These are phyloP conservation scores for Stenchaetothrips biformis DNA, from an alignment of 2,888 invertebrate species.

Conservation along the genomic window DNA sequence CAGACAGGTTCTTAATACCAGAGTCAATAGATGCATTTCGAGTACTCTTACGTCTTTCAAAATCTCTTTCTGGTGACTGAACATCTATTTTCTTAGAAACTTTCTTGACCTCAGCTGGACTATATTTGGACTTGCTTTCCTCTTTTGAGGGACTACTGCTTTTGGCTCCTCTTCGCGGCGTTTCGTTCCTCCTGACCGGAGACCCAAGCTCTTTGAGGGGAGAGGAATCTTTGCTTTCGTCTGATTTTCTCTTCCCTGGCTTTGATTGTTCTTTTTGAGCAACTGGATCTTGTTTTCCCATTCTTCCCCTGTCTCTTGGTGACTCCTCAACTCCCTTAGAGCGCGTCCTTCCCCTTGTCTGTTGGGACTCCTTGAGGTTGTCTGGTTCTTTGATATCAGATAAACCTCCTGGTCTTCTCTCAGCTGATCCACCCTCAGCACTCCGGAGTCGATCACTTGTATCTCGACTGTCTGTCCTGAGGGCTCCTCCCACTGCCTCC, in stretches of 20 bases:
- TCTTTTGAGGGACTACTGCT: slow-evolving; percentile 39
- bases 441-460: slow-evolving; percentile 63
- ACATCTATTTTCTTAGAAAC: slow-evolving; percentile 29
- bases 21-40: background rate
- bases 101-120: slow-evolving; percentile 41
- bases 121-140: slow-evolving; percentile 38
- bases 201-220: slow-evolving; percentile 15
- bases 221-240: slow-evolving; percentile 39
- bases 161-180: slow-evolving; percentile 33
- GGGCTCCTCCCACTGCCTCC: slow-evolving; percentile 40
- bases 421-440: slow-evolving; percentile 48
- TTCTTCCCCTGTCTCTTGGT: slow-evolving; percentile 27
- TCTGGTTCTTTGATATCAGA: slow-evolving; percentile 29
- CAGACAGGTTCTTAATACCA: background rate
- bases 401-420: slow-evolving; percentile 28
- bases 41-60: background rate
- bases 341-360: slow-evolving; percentile 30
- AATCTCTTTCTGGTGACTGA: slow-evolving; percentile 1
- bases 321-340: slow-evolving; percentile 34
- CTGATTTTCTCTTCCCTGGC: slow-evolving; percentile 47
- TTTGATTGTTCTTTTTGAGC: slow-evolving; percentile 41
- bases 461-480: slow-evolving; percentile 39
- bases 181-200: slow-evolving; percentile 28
- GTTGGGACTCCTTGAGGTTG: background rate
- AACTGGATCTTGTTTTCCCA: slow-evolving; percentile 43